Evolutionary conservation across 2,888 invertebrate species (phyloP), one percentile per base, ranked within the genome.

Genomic region (Harpagoxenus sublaevis): DNA sequence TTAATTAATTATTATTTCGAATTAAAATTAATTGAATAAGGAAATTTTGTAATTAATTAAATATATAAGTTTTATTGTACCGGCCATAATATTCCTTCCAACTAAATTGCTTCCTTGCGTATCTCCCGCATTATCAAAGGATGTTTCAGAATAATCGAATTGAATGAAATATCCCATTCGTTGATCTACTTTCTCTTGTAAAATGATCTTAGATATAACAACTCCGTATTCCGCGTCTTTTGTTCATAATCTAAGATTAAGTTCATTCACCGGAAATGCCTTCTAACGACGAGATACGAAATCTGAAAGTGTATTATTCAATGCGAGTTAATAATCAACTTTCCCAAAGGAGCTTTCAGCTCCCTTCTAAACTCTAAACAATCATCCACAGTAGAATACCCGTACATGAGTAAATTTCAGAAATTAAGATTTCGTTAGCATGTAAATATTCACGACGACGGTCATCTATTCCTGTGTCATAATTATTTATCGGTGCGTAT

Each of bases 261-360:
- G 35, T 81, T 81, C 18, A 48, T 35, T 79, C 73, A 71, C 60
- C 79, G 48, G 39, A 62, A 71, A 73, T 81, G 57, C 73, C 73
- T 71, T 81, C 60, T 62, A 62, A 57, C 2, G 31, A 71, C 1
- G 42, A 60, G 39, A 81, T 39, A 39, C 31, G 48, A 35, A 79
- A 71, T 39, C 12, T 71, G 48, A 79, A 71, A 60, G 35, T 79
- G 23, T n/a, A n/a, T 79, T 35, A 45, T 60, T 60, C 28, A 28
- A 78, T 12, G 31, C 55, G 28, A 68, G 15, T 31, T 68, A 45
- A 45, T 39, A 57, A 53, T 51, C 8, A 15, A 68, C 39, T 28
- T 78, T n/a, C n/a, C 28, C 28, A 10, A 5, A n/a, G 0, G 53
- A 55, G 9, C n/a, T 55, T 15, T 55, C 31, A 42, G 12, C 45